Base-by-base conservation (phyloP, 2,113 vertebrate genomes). In the Synodontis membranacea region DNA sequence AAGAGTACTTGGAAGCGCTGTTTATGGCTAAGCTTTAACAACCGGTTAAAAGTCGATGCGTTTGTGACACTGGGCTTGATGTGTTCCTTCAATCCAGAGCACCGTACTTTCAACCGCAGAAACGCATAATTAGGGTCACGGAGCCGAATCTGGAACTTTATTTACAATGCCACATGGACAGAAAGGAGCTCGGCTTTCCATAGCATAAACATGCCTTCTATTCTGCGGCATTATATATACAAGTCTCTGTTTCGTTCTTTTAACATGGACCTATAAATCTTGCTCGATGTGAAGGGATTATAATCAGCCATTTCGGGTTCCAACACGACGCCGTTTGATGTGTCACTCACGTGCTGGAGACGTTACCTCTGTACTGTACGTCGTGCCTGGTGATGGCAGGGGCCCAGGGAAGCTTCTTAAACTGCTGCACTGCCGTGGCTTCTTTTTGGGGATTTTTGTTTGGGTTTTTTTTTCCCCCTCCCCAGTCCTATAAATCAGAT, bases 261-360 rank as follows among this genome's bases (percentile, higher is more conserved):
- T 86, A 90, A 82, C 84, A 58, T 48, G 88, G 88, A 85, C 88
- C 86, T 86, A 88, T 93, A 94, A 93, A 93, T 91, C 91, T 90
- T 88, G 79, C 64, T 90, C 31, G 68, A 86, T 91, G 80, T 82
- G 87, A 90, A 81, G 82, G 82, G 68, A 86, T 92, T 92, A 90
- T 92, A 90, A 91, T 86, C 83, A 85, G 31, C 86, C 64, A 42
- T 88, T 85, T 72, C 87, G 87, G 46, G 39, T 68, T 82, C 79
- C 78, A 86, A 78, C 39, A 31, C 75, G 42, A 60, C 34, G 44
- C 25, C 37, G 85, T 93, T 92, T 92, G 87, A 94, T 91, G 91
- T 90, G 86, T 79, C 89, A 88, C 92, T 85, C 92, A 89, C 86
- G 90, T 91, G 89, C 87, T 87, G 56, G 39, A 23, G 70, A 81